Conservation (phyloP, 2,113 vertebrate genomes). For the pig (Sus scrofa) region T2T-Sscrofa CM000816.6:90875501-90876000, state of each 20-base stretch:
- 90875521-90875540: not conserved
- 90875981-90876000: not conserved
- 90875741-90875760: too few relatives aligned
- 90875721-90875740: too few relatives aligned
- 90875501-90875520: not conserved
- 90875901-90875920: slow-evolving; percentile 38
- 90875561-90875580: not conserved
- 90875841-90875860: too few relatives aligned
- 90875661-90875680: too few relatives aligned
- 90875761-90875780: too few relatives aligned
- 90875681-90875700: too few relatives aligned
- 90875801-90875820: too few relatives aligned
- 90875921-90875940: not conserved
- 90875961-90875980: not conserved
- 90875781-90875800: too few relatives aligned
- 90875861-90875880: not conserved
- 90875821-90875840: too few relatives aligned
- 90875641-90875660: too few relatives aligned
- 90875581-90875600: not conserved
- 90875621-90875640: not conserved
- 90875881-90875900: not conserved
- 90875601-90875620: slow-evolving; percentile 26
- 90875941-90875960: not conserved
- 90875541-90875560: not conserved
- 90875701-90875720: too few relatives aligned